Conservation (phyloP, 2,113 vertebrate species). For the Numenius arquata region DNA sequence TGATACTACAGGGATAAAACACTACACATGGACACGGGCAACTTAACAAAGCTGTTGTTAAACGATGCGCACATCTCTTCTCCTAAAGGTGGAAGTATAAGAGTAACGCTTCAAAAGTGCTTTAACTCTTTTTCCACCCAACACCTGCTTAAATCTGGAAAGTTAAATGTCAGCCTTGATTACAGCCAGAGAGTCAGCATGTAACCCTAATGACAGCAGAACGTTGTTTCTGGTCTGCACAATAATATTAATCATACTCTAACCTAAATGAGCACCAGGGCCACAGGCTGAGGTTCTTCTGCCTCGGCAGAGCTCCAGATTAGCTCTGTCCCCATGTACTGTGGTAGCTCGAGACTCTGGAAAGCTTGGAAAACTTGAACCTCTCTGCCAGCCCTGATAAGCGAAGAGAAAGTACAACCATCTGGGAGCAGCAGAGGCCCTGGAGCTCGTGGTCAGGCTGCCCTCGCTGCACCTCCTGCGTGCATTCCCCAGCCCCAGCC, state of each 20-base stretch:
- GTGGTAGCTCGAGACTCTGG: background rate
- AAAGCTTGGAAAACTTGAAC: background rate
- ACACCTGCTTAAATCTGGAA: background rate
- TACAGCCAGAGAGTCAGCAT: background rate
- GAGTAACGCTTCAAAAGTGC: background rate
- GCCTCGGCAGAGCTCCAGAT: background rate
- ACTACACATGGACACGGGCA: background rate
- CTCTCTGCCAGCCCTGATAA: background rate
- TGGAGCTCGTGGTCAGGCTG: background rate
- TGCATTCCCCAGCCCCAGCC: background rate
- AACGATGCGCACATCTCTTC: background rate
- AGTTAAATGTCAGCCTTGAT: background rate
- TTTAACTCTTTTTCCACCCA: background rate
- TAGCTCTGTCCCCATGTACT: background rate
- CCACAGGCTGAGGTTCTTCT: background rate
- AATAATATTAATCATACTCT: background rate
- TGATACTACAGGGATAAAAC: background rate
- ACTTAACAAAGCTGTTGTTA: background rate
- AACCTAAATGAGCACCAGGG: background rate
- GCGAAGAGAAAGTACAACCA: accelerated
- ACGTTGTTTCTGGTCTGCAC: background rate
- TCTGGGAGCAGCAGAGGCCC: background rate
- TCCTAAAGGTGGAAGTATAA: background rate
- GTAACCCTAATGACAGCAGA: background rate
- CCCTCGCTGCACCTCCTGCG: accelerated